Evolutionary conservation across 1,140 invertebrate species (phyloP).

Genomic region (Calliopsis andreniformis): DNA sequence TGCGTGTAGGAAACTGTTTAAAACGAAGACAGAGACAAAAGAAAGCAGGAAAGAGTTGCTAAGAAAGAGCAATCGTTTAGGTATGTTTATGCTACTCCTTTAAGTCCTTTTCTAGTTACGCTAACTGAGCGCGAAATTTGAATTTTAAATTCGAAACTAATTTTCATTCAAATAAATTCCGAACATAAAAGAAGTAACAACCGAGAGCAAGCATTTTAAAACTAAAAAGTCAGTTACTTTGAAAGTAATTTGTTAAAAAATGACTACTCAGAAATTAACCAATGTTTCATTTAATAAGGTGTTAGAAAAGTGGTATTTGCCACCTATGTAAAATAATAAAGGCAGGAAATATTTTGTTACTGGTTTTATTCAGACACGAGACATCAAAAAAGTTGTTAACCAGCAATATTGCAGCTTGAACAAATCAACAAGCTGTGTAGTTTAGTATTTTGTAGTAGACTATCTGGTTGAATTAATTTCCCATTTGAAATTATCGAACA

Average conservation of each 20-base stretch:
- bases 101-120: background rate
- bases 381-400: background rate
- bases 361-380: background rate
- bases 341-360: background rate
- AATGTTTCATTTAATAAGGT: too few species aligned
- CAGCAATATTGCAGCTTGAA: background rate
- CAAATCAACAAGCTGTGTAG: background rate
- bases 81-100: too few species aligned
- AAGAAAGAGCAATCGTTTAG: background rate
- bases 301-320: too few species aligned
- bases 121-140: too few species aligned
- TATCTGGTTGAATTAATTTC: slow-evolving; percentile 7
- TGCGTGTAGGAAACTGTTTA: slow-evolving; percentile 17
- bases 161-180: too few species aligned
- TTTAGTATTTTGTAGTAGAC: background rate
- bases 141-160: too few species aligned
- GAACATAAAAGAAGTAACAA: too few species aligned
- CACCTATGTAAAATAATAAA: too few species aligned
- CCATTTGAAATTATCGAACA: background rate
- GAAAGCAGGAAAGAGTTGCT: background rate
- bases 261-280: too few species aligned
- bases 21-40: background rate
- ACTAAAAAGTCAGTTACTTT: too few species aligned
- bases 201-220: too few species aligned
- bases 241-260: too few species aligned